Percentiles rank a stretch among this genome's conserved stretches.
Conservation (phyloP, 2,113 vertebrate species). For the Sciurus niger region DNA sequence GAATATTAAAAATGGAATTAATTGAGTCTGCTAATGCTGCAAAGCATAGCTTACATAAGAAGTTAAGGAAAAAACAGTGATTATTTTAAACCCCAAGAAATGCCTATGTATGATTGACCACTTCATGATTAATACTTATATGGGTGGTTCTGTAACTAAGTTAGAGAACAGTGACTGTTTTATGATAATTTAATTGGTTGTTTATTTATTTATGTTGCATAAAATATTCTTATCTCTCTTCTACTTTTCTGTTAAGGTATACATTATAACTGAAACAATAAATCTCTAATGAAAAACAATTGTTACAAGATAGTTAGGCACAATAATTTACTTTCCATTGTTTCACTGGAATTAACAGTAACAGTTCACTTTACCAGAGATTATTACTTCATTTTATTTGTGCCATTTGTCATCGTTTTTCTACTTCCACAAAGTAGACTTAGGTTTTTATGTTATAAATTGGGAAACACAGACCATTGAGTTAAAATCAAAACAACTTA, state of each 20-base stretch:
- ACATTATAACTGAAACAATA: conserved; percentile 32
- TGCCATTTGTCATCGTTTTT: neutral
- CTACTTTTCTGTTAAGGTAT: neutral
- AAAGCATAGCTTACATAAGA: neutral
- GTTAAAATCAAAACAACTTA: conserved; percentile 43
- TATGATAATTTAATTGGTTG: neutral
- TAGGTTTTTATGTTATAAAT: conserved; percentile 49
- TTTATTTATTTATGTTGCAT: conserved; percentile 38
- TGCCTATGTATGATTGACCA: neutral
- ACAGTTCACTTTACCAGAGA: neutral
- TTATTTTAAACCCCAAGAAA: neutral
- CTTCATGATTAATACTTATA: neutral
- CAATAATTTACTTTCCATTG: conserved; percentile 41
- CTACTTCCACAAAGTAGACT: neutral
- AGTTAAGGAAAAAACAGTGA: neutral
- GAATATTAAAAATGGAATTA: neutral
- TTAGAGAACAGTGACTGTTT: neutral
- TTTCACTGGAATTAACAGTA: neutral
- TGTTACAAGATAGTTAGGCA: neutral
- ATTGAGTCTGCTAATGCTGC: neutral
- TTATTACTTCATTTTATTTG: neutral
- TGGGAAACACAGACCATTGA: neutral
- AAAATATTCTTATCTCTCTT: neutral
- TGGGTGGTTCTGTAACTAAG: neutral
- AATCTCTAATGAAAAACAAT: neutral